phyloP scores from a whole-genome alignment of 2,888 invertebrate genomes.

The Lymantria monacha region DNA sequence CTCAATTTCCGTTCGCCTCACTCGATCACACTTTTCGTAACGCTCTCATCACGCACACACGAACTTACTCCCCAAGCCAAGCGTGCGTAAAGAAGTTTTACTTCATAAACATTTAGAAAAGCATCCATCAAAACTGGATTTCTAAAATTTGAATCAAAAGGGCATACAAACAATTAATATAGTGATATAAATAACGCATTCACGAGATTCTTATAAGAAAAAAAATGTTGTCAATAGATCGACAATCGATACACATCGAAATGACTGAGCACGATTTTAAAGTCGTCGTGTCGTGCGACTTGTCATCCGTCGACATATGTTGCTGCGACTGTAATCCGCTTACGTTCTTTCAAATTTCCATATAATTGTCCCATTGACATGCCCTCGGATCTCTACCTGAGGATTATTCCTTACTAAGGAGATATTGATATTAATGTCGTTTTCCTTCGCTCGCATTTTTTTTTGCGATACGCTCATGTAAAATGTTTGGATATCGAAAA shows the following conservation, averaged over 20 bases:
- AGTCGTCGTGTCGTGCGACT: constrained; percentile 7
- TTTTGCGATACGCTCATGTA: constrained; percentile 7
- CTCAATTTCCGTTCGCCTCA: too few species aligned
- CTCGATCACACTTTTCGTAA: too few species aligned
- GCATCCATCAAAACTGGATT: too few species aligned
- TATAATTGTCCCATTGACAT: constrained; percentile 41
- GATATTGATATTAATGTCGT: constrained; percentile 21
- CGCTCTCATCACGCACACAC: too few species aligned
- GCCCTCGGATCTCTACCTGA: constrained; percentile 22
- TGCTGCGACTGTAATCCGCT: constrained; percentile 36
- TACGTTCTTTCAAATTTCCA: constrained; percentile 41
- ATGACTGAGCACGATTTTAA: constrained; percentile 2
- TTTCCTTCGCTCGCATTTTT: constrained; percentile 2
- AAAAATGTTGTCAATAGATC: background rate
- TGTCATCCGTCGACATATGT: constrained; percentile 9
- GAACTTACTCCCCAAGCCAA: too few species aligned
- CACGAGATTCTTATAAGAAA: background rate
- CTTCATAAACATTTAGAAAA: too few species aligned
- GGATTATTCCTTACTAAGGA: constrained; percentile 12
- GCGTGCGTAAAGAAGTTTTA: too few species aligned
- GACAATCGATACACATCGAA: constrained; percentile 1
- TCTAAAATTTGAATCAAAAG: too few species aligned
- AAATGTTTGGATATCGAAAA: constrained; percentile 6
- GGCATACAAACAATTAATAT: too few species aligned
- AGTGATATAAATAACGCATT: too few species aligned